A percentile compares a stretch with the other conserved stretches of the same genome.
Conservation (phyloP, 1,140 invertebrate genomes). For the Littorina saxatilis region DNA sequence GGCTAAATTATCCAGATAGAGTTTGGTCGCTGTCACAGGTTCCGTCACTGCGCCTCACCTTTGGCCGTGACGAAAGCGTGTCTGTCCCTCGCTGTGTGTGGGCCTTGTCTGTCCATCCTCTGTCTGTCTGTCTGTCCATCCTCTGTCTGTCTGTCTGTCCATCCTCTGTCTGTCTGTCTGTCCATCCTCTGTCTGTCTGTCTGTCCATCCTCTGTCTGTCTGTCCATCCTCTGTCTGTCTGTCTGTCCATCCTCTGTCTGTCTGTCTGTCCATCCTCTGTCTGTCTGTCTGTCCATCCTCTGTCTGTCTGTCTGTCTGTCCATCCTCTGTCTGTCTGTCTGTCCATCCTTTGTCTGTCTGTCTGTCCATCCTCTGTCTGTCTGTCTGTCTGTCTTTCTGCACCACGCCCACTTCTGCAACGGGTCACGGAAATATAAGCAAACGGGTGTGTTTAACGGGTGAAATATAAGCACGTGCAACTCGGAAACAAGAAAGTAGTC, state of each 20-base stretch:
- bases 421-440: too few relatives aligned
- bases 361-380: not conserved
- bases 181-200: not conserved
- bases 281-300: not conserved
- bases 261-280: too few relatives aligned
- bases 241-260: not conserved
- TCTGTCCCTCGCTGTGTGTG: too few relatives aligned
- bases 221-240: constrained; percentile 17
- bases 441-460: too few relatives aligned
- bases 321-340: constrained; percentile 22
- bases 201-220: not conserved
- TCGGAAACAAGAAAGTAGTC: not conserved
- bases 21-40: not conserved
- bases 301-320: not conserved
- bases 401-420: not conserved
- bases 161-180: constrained; percentile 20
- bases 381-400: not conserved
- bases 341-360: not conserved
- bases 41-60: constrained; percentile 12
- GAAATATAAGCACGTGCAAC: too few relatives aligned
- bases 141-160: not conserved
- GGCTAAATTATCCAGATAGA: constrained; percentile 20
- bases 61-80: not conserved
- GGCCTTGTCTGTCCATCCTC: too few relatives aligned
- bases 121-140: not conserved